Base-by-base conservation (phyloP, 2,888 invertebrate species). In the Plebejus melissa region DNA sequence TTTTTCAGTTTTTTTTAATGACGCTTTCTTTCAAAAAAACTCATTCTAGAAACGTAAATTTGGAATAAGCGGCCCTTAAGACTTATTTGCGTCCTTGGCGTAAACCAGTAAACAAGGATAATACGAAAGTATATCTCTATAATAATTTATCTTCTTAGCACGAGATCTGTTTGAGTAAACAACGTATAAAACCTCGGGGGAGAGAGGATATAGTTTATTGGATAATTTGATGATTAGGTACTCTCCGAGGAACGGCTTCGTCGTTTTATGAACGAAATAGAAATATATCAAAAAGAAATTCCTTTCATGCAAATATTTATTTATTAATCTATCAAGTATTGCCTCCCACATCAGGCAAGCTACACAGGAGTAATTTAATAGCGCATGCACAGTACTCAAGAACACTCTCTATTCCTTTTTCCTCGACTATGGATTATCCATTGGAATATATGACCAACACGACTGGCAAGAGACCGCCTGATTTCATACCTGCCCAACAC, bases 141-240 rank as follows among this genome's bases (percentile, higher is more conserved):
- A 60, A 60, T 60, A 60, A 60, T 60, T 60, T 60, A 60, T 60
- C 60, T 60, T 60, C 60, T 60, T 28, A 60, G 28, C 60, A 4
- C 9, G 60, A 60, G 60, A 60, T 60, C 60, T 60, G 60, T 60
- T 60, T 60, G 60, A 60, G 60, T 60, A 60, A 60, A 60, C 60
- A 60, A 60, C 60, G 28, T 3, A 60, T 60, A 60, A 60, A 60
- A 60, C 28, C 60, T 60, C 60, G 60, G 28, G 60, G 60, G 60
- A 60, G 60, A 60, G 28, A 60, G 22, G 28, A 11, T 60, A 28
- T 60, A 60, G 60, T 60, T 60, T 28, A 60, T 60, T 60, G 28
- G 28, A 60, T 60, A 7, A 28, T 60, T 60, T 60, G 60, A 60
- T 60, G 60, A 60, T 60, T 60, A 60, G 28, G 60, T 9, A 28